Evolutionary conservation across 2,888 invertebrate genomes (phyloP).

Genomic region (Leuctra nigra): DNA sequence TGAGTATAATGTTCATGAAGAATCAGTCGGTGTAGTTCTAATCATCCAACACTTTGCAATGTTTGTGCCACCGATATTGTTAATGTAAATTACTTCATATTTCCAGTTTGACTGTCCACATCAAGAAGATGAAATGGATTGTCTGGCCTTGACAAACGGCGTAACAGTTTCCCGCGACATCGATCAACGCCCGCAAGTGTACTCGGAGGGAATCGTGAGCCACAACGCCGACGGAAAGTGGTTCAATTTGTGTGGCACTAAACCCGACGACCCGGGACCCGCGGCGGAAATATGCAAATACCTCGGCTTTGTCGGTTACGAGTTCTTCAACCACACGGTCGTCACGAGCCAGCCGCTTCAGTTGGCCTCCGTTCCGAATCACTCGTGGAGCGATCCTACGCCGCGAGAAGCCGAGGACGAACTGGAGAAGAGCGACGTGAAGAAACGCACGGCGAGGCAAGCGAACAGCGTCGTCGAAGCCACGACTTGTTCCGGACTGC

Average conservation of each 20-base stretch:
- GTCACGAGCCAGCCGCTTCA: slow-evolving; percentile 13
- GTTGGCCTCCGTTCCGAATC: background rate
- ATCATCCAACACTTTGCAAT: too few relatives aligned
- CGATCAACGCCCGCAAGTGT: slow-evolving; percentile 53
- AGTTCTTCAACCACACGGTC: slow-evolving; percentile 35
- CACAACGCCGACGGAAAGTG: slow-evolving; percentile 55
- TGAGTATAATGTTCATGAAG: too few relatives aligned
- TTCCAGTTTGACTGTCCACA: slow-evolving; percentile 50
- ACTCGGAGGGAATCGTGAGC: slow-evolving; percentile 55
- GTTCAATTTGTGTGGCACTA: slow-evolving; percentile 55
- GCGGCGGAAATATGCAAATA: slow-evolving; percentile 56
- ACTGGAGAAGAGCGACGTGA: background rate
- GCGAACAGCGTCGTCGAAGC: background rate
- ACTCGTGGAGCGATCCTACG: background rate
- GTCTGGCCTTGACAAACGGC: slow-evolving; percentile 61
- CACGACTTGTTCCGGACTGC: slow-evolving; percentile 48
- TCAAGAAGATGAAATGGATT: slow-evolving; percentile 72
- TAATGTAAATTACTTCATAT: too few relatives aligned
- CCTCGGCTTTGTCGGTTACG: slow-evolving; percentile 52
- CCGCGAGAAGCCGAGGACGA: background rate
- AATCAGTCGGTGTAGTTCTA: too few relatives aligned
- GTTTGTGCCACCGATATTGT: too few relatives aligned
- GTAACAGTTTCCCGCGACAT: slow-evolving; percentile 50
- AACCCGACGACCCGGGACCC: slow-evolving; percentile 37
- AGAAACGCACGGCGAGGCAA: background rate